Evolutionary conservation across 2,113 vertebrate species (phyloP).

Genomic region (Dasyornis broadbenti): DNA sequence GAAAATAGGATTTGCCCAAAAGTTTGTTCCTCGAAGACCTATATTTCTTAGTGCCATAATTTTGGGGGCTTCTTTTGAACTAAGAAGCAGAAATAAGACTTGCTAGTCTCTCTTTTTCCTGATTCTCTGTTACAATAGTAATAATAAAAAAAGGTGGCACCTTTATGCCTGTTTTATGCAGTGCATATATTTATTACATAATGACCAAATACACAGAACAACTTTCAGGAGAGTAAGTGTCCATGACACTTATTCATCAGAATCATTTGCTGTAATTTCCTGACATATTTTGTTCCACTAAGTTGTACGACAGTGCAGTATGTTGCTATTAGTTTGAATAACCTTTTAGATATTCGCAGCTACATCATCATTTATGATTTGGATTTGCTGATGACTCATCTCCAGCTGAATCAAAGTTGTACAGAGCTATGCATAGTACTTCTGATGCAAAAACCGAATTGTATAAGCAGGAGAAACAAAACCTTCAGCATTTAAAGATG

Average conservation of each 20-base stretch:
- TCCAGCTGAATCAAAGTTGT: not conserved
- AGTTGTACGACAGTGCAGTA: not conserved
- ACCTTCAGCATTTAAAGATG: not conserved
- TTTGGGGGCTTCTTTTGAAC: not conserved
- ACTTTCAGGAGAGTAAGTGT: not conserved
- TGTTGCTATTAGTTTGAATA: not conserved
- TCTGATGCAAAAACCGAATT: not conserved
- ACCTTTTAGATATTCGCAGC: not conserved
- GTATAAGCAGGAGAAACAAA: not conserved
- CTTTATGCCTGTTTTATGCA: not conserved
- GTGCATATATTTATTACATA: not conserved
- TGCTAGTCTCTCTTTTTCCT: not conserved
- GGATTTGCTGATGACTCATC: constrained; percentile 23
- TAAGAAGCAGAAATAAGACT: not conserved
- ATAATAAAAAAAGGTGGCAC: not conserved
- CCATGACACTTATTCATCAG: not conserved
- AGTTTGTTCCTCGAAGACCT: not conserved
- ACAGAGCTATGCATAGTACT: not conserved
- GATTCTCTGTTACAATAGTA: not conserved
- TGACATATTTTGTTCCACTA: not conserved
- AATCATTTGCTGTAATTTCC: not conserved
- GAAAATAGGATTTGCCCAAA: not conserved
- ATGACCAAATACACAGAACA: not conserved
- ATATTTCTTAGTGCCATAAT: not conserved
- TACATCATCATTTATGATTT: not conserved